Conservation (phyloP, 2,113 vertebrate genomes). For the Nestor notabilis region DNA sequence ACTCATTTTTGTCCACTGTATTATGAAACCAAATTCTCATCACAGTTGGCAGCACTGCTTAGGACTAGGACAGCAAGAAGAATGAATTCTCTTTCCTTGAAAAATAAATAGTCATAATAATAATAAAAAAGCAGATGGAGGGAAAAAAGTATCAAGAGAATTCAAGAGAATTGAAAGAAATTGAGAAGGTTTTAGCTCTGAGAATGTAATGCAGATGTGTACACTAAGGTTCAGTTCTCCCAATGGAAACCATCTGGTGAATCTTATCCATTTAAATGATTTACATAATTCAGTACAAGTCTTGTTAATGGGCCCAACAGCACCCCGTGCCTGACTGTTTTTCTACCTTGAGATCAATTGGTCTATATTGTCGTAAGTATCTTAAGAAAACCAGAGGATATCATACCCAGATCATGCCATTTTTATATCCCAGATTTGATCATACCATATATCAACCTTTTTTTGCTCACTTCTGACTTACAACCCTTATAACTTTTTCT, state of each 20-base stretch:
- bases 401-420: not conserved
- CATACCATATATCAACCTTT: not conserved
- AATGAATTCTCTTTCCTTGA: not conserved
- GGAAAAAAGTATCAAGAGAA: not conserved
- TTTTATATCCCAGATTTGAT: not conserved
- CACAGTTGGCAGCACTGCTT: not conserved
- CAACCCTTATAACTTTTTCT: not conserved
- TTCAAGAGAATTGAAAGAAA: not conserved
- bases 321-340: not conserved
- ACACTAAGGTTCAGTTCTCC: not conserved
- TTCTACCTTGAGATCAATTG: not conserved
- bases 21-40: not conserved
- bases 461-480: not conserved
- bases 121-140: not conserved
- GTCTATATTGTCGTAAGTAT: not conserved
- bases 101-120: not conserved
- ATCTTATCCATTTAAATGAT: slow-evolving; percentile 19
- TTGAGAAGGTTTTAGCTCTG: not conserved
- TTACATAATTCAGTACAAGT: not conserved
- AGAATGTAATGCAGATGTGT: slow-evolving; percentile 20
- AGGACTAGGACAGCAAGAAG: not conserved
- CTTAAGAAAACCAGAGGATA: not conserved
- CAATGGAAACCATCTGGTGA: not conserved
- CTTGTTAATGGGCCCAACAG: not conserved
- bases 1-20: not conserved